Base-by-base conservation (phyloP, 1,140 invertebrate species). In the Rhysida immarginata region DNA sequence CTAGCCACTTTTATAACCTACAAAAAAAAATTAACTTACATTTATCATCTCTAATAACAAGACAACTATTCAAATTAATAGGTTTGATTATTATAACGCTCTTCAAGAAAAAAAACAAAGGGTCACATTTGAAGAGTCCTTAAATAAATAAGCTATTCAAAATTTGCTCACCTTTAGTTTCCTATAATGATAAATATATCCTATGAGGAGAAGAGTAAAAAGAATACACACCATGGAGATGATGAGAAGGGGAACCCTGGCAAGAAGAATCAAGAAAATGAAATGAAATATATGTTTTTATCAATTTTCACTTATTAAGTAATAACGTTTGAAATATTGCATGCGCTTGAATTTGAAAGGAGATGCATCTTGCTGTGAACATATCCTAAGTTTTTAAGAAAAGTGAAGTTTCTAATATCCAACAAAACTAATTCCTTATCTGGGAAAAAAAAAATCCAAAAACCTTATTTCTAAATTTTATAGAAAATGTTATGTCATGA, bases 1-100 rank as follows among this genome's bases (percentile, higher is more conserved):
- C 85, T 90, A 23, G 89, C 87, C 1, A 89, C 84, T 62, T 90
- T 84, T 67, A 93, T 90, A 26, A 92, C 86, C 55, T 54, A 48
- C n/a, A 41, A 41, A 11, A 41, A 41, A 41, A n/a, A n/a, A 41
- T 41, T 11, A 41, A 41, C 35, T 11, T n/a, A n/a, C n/a, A n/a
- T n/a, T n/a, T n/a, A n/a, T n/a, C n/a, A n/a, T n/a, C n/a, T n/a
- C n/a, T n/a, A n/a, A n/a, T n/a, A n/a, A n/a, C n/a, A n/a, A n/a
- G n/a, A n/a, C n/a, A n/a, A n/a, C n/a, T n/a, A n/a, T n/a, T n/a
- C n/a, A n/a, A n/a, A n/a, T n/a, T n/a, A n/a, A n/a, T n/a, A n/a
- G n/a, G n/a, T n/a, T n/a, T n/a, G n/a, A n/a, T n/a, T n/a, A n/a
- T n/a, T n/a, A n/a, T n/a, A n/a, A n/a, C n/a, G n/a, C n/a, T n/a